Conservation (phyloP, 2,797 vertebrate species). For the Crax fasciolata region DNA sequence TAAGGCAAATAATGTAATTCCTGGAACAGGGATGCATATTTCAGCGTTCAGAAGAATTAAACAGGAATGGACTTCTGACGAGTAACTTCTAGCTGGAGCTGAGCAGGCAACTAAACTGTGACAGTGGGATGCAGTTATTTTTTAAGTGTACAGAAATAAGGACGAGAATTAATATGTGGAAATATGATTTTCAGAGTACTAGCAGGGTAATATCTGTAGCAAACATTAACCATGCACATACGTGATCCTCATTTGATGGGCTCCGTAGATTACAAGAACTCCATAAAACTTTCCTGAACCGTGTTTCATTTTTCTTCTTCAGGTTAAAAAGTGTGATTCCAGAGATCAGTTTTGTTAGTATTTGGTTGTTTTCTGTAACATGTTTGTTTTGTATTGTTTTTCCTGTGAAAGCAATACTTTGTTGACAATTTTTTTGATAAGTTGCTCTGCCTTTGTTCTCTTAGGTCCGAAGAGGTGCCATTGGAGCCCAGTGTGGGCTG, state of each 20-base stretch:
- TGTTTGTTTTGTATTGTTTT: neutral
- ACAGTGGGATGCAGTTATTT: neutral
- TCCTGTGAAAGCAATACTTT: neutral
- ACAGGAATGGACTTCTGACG: neutral
- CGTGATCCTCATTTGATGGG: neutral
- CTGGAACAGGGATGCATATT: neutral
- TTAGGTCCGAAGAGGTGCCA: conserved; percentile 94
- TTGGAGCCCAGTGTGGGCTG: conserved; percentile 95
- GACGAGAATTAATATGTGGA: neutral
- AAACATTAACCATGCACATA: fast-evolving
- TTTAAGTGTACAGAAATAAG: neutral
- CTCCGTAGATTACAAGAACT: neutral
- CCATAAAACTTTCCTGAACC: neutral
- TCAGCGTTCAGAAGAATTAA: neutral
- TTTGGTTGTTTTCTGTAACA: fast-evolving
- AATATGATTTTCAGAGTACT: neutral
- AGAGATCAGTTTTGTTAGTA: neutral
- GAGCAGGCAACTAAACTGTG: neutral
- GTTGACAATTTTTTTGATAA: neutral
- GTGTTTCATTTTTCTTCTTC: neutral
- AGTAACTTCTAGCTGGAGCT: neutral
- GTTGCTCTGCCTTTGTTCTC: neutral
- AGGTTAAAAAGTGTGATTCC: neutral
- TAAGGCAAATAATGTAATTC: neutral
- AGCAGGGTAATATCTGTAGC: neutral